Evolutionary conservation across 2,113 vertebrate genomes (phyloP).

Genomic region (Bettongia penicillata): DNA sequence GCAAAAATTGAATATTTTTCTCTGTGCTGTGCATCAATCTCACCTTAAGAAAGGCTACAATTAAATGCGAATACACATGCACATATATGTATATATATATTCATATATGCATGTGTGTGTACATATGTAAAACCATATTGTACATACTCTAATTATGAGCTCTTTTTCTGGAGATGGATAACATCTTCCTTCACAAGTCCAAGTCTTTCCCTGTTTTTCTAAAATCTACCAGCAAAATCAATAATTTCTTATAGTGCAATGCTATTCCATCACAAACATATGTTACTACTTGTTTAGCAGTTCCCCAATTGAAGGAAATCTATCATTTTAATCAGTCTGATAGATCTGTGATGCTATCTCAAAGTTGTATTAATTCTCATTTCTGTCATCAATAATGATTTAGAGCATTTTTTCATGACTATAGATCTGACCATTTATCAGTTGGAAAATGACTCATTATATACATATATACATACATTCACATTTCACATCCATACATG

Average conservation of each 20-base stretch:
- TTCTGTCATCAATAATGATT: neutral
- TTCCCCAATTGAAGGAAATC: neutral
- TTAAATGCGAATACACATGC: neutral
- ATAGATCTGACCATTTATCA: neutral
- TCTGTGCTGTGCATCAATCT: neutral
- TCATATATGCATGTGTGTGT: neutral
- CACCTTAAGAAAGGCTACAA: neutral
- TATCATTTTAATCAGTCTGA: neutral
- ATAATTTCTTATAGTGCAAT: neutral
- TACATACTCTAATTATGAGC: neutral
- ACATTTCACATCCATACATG: no score
- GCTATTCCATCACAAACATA: neutral
- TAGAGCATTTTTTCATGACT: neutral
- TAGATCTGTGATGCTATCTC: neutral
- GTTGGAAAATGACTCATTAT: no score
- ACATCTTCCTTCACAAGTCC: neutral
- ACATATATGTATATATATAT: neutral
- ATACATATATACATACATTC: no score
- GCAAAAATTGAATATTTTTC: neutral
- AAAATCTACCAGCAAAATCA: neutral
- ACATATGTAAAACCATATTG: neutral
- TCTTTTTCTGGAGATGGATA: neutral
- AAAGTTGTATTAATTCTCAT: neutral
- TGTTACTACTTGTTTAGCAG: neutral
- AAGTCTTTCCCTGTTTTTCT: neutral